These are phyloP conservation scores for Oasisia sp. DNA, from an alignment of 2,888 invertebrate species.

Conservation along the genomic window DNA sequence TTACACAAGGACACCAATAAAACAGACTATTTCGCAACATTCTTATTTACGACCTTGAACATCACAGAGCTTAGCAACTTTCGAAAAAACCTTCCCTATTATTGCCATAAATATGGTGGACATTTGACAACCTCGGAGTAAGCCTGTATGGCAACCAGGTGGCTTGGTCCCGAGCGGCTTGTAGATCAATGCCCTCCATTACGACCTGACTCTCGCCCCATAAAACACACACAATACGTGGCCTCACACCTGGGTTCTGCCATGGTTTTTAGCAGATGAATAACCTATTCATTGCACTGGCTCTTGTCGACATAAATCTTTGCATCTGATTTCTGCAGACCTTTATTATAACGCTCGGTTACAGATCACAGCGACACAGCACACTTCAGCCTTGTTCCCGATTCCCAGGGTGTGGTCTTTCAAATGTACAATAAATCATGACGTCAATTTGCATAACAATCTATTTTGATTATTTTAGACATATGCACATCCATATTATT, in stretches of 20 bases:
- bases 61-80: background rate
- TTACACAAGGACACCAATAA: background rate
- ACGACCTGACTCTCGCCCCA: background rate
- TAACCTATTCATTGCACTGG: background rate
- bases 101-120: conserved; percentile 4
- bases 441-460: background rate
- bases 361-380: background rate
- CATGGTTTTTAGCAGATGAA: conserved; percentile 5
- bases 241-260: background rate
- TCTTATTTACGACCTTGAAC: background rate
- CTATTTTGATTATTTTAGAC: background rate
- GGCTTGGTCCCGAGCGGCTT: background rate
- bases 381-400: background rate
- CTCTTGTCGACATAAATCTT: background rate
- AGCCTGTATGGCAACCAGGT: background rate
- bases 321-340: conserved; percentile 13
- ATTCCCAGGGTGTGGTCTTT: background rate
- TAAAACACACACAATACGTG: background rate
- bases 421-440: background rate
- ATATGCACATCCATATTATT: background rate
- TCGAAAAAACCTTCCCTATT: background rate
- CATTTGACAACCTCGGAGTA: background rate
- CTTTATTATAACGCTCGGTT: background rate
- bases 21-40: background rate
- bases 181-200: background rate